phyloP scores from a whole-genome alignment of 1,140 invertebrate species.

The Centruroides sculpturatus region DNA sequence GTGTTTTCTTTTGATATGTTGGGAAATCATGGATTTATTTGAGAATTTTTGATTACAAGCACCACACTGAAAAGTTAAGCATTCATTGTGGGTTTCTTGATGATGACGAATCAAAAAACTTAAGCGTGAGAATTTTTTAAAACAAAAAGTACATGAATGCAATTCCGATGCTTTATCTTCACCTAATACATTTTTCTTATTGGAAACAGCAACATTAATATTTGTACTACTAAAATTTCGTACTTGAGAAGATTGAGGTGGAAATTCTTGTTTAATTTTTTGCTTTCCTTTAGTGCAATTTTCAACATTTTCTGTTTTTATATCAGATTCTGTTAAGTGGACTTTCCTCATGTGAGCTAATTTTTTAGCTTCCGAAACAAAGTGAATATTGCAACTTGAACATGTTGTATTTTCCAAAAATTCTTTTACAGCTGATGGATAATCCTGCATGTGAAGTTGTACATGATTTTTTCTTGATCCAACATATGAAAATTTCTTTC shows the following conservation, averaged over 20 bases:
- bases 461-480: conserved; percentile 8
- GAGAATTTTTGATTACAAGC: conserved; percentile 5
- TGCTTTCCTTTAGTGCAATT: too few relatives aligned
- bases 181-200: too few relatives aligned
- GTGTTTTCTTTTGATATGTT: conserved; percentile 10
- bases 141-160: conserved; percentile 7
- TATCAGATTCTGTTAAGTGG: too few relatives aligned
- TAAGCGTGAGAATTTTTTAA: background rate
- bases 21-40: background rate
- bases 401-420: conserved; percentile 13
- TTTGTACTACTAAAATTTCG: too few relatives aligned
- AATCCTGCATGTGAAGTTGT: conserved; percentile 5
- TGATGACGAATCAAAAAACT: conserved; percentile 2
- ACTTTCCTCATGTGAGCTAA: too few relatives aligned
- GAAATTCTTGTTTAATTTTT: too few relatives aligned
- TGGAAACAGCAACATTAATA: too few relatives aligned
- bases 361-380: too few relatives aligned
- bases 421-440: background rate
- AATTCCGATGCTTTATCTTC: too few relatives aligned
- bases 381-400: conserved; percentile 2
- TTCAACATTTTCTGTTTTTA: too few relatives aligned
- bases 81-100: conserved; percentile 5
- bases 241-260: too few relatives aligned
- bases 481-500: conserved; percentile 8
- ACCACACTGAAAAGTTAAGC: conserved; percentile 7